A percentile compares a stretch with the other conserved stretches of the same genome.
Evolutionary conservation across 2,888 invertebrate genomes (phyloP).

Genomic region (Papilio protenor): DNA sequence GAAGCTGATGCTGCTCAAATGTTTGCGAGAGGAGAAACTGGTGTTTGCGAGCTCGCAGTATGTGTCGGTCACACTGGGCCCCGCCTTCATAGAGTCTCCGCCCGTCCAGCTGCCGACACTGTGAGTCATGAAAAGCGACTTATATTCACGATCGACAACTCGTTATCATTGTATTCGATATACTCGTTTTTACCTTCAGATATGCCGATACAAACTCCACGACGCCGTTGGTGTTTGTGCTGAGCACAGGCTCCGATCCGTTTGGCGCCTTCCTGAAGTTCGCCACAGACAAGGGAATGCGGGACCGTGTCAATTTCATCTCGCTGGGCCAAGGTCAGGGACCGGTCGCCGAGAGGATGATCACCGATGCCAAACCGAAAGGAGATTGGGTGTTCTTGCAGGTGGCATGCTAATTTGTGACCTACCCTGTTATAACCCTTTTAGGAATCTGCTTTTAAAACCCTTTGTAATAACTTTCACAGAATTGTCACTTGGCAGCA

Average conservation of each 20-base stretch:
- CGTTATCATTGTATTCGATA: no score
- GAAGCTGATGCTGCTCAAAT: constrained; percentile 91
- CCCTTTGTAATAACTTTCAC: constrained; percentile 48
- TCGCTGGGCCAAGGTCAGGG: constrained; percentile 96
- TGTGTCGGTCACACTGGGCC: constrained; percentile 90
- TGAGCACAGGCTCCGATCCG: constrained; percentile 95
- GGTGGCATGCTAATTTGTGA: constrained; percentile 70
- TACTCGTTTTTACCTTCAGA: constrained; percentile 68
- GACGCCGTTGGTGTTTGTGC: constrained; percentile 93
- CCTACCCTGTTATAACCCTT: background rate
- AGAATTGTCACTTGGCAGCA: constrained; percentile 96
- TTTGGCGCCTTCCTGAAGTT: constrained; percentile 93
- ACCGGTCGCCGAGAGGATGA: constrained; percentile 92
- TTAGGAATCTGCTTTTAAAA: background rate
- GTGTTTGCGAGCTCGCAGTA: constrained; percentile 92
- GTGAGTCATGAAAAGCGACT: constrained; percentile 70
- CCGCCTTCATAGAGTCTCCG: constrained; percentile 92
- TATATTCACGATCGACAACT: background rate
- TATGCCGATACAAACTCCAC: constrained; percentile 88
- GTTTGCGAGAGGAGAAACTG: constrained; percentile 91
- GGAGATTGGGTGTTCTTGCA: constrained; percentile 97
- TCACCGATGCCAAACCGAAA: constrained; percentile 86
- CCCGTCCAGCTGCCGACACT: constrained; percentile 87
- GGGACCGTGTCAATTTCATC: constrained; percentile 89
- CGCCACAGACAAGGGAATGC: constrained; percentile 89